Evolutionary conservation across 2,113 vertebrate species (phyloP).

Genomic region (Daboia siamensis): DNA sequence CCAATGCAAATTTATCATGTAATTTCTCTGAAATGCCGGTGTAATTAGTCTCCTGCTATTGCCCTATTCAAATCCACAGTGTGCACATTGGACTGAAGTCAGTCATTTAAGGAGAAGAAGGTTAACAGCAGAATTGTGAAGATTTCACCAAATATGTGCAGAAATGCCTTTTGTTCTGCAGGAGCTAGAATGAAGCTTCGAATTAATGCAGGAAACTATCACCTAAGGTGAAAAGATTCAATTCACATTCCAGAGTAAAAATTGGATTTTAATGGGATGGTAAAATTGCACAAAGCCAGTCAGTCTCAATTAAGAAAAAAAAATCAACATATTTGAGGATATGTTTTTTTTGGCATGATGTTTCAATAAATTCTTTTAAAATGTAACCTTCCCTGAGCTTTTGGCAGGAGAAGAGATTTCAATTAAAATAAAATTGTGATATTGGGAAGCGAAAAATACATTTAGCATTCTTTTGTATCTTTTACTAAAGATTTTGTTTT

Average conservation of each 20-base stretch:
- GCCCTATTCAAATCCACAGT: constrained; percentile 26
- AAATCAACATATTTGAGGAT: neutral
- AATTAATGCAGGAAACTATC: neutral
- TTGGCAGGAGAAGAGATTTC: neutral
- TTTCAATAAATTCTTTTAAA: neutral
- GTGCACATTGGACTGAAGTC: constrained; percentile 7
- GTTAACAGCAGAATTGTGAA: constrained; percentile 6
- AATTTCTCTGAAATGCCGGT: constrained; percentile 23
- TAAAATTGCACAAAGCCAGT: neutral
- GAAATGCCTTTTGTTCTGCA: constrained; percentile 6
- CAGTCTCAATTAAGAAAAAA: neutral
- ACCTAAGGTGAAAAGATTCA: neutral
- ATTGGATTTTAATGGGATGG: neutral
- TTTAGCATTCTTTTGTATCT: neutral
- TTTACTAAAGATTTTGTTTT: neutral
- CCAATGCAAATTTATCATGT: constrained; percentile 24
- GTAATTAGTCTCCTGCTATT: constrained; percentile 30
- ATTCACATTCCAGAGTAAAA: neutral
- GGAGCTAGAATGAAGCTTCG: neutral
- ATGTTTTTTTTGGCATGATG: neutral
- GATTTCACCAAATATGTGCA: constrained; percentile 4
- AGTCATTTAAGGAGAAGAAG: constrained; percentile 9
- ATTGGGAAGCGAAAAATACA: neutral
- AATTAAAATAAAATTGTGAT: neutral
- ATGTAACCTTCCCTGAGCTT: neutral